These are phyloP conservation scores for Aurelia sp. DNA, from an alignment of 30 jellyfish, hydroid and myxozoan species.

Conservation along the genomic window DNA sequence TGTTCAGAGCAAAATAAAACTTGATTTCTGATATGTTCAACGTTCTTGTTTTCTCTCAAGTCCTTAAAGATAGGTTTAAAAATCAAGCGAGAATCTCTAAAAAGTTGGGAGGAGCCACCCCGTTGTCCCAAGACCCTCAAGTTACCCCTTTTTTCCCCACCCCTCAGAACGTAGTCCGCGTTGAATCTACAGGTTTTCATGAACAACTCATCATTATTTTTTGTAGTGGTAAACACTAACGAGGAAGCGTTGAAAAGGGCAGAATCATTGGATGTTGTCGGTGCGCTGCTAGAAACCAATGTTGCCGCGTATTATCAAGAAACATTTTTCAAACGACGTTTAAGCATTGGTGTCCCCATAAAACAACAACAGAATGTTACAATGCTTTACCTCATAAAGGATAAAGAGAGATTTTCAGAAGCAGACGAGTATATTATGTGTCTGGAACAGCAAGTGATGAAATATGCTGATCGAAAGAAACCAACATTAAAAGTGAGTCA, in stretches of 20 bases:
- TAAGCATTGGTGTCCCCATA: slow-evolving; percentile 4
- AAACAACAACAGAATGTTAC: slow-evolving; percentile 31
- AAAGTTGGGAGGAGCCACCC: too few species aligned
- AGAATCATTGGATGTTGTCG: slow-evolving; percentile 2
- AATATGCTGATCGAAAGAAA: slow-evolving; percentile 6
- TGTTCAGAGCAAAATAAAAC: too few species aligned
- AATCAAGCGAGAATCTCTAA: too few species aligned
- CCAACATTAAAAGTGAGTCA: slow-evolving; percentile 11
- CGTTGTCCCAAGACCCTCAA: too few species aligned
- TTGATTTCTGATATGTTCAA: too few species aligned
- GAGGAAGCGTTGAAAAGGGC: slow-evolving; percentile 52
- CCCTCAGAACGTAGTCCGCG: too few species aligned
- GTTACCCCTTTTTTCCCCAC: too few species aligned
- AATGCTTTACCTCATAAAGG: background rate
- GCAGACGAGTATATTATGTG: slow-evolving; percentile 22
- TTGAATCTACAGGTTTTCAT: too few species aligned
- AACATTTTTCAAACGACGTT: background rate
- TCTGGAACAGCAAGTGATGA: slow-evolving; percentile 1
- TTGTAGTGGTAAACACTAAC: slow-evolving; percentile 14
- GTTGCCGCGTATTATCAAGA: slow-evolving; percentile 41
- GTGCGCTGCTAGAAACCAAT: slow-evolving; percentile 46
- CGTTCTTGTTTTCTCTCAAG: too few species aligned
- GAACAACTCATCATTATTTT: background rate
- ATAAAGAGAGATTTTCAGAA: background rate
- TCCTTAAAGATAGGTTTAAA: too few species aligned